A percentile compares a stretch with the other conserved stretches of the same genome.
phyloP scores from a whole-genome alignment of 1,140 invertebrate genomes.

The Periplaneta americana region DNA sequence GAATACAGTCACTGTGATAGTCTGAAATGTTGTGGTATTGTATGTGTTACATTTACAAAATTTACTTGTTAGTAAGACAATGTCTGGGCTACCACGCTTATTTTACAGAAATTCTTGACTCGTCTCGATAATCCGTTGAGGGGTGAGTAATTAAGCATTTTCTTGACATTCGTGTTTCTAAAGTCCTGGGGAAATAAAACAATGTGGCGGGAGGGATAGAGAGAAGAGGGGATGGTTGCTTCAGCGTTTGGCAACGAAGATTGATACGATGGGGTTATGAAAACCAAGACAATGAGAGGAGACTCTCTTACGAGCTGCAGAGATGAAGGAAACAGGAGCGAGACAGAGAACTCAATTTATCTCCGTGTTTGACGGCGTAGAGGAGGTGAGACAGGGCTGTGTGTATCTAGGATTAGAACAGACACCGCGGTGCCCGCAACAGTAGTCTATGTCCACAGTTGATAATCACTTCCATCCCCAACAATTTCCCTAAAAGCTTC shows the following conservation, averaged over 20 bases:
- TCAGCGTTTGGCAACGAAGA: background rate
- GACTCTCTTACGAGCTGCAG: background rate
- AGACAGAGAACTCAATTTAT: background rate
- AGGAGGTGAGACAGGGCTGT: background rate
- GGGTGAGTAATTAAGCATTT: background rate
- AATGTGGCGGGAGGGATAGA: background rate
- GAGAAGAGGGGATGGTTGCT: background rate
- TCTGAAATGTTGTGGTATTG: too few relatives aligned
- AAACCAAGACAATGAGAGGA: background rate
- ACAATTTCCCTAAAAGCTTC: too few relatives aligned
- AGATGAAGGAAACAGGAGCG: background rate
- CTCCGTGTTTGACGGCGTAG: background rate
- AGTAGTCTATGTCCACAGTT: background rate
- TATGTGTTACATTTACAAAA: too few relatives aligned
- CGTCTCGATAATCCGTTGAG: background rate
- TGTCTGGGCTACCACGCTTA: background rate
- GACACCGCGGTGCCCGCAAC: background rate
- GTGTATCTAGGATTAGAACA: background rate
- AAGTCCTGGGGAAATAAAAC: background rate
- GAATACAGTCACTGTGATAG: too few relatives aligned
- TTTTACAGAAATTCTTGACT: background rate
- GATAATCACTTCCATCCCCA: background rate
- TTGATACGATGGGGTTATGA: background rate
- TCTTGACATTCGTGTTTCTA: background rate
- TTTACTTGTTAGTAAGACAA: too few relatives aligned